These are phyloP conservation scores for Galaxea fascicularis DNA, from an alignment of 92 coral and sea anemone species.

Conservation along the genomic window DNA sequence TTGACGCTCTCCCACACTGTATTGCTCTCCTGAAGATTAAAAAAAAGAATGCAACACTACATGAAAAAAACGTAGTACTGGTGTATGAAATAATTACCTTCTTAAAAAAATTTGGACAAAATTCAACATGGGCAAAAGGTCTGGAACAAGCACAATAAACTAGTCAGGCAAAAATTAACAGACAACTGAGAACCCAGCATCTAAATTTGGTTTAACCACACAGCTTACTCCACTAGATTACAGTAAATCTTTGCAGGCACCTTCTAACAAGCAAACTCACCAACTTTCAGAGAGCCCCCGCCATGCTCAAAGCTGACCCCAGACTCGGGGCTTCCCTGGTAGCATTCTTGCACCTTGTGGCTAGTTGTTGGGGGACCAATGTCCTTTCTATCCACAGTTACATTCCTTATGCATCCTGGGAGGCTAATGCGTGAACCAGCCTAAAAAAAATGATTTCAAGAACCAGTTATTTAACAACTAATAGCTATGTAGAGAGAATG, in stretches of 20 bases:
- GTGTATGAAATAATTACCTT: background rate
- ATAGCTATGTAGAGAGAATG: too few species aligned
- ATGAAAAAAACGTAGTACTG: background rate
- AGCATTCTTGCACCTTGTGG: conserved; percentile 19
- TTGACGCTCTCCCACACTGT: conserved; percentile 63
- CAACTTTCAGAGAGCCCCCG: conserved; percentile 45
- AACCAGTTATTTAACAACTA: background rate
- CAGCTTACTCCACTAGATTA: background rate
- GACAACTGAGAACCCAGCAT: too few species aligned
- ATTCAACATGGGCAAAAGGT: too few species aligned
- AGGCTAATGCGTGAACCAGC: conserved; percentile 38
- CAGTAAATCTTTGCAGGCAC: background rate
- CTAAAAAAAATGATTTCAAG: background rate
- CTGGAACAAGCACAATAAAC: too few species aligned
- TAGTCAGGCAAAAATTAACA: too few species aligned
- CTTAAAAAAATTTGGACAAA: too few species aligned
- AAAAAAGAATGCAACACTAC: background rate
- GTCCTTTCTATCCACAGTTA: conserved; percentile 39
- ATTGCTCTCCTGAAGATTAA: conserved; percentile 41
- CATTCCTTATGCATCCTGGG: conserved; percentile 75
- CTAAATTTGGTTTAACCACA: too few species aligned
- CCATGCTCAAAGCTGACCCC: conserved; percentile 50
- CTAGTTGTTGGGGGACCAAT: conserved; percentile 32
- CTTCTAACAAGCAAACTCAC: conserved; percentile 18
- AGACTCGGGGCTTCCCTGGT: conserved; percentile 22